Conservation (phyloP, 2,113 vertebrate genomes). For the Australoheros scitulus region DNA sequence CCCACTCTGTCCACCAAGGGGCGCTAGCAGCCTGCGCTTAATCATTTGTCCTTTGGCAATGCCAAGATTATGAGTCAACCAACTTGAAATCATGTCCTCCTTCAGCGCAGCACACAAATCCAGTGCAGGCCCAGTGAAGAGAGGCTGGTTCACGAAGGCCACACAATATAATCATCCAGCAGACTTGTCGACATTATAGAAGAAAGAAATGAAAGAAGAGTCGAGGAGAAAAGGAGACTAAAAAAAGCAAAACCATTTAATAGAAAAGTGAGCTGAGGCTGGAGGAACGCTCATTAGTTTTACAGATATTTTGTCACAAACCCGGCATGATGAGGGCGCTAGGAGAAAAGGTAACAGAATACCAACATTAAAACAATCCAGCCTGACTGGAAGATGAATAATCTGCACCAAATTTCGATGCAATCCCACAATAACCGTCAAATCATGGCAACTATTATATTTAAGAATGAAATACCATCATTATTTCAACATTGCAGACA, state of each 20-base stretch:
- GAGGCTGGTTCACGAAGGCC: background rate
- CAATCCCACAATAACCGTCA: background rate
- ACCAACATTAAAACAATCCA: no score
- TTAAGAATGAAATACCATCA: background rate
- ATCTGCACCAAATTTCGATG: background rate
- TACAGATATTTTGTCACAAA: background rate
- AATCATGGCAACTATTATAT: background rate
- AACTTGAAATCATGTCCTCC: slow-evolving; percentile 41
- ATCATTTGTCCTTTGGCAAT: slow-evolving; percentile 16
- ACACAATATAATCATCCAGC: background rate
- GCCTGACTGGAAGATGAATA: background rate
- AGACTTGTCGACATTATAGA: background rate
- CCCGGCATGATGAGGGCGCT: background rate
- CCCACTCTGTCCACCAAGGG: slow-evolving; percentile 50
- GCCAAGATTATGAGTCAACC: slow-evolving; percentile 50
- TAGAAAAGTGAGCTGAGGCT: background rate
- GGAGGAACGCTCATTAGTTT: background rate
- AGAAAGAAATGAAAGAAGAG: background rate
- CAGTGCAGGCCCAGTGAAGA: background rate
- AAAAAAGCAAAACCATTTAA: background rate
- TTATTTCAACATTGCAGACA: background rate
- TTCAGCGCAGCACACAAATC: slow-evolving; percentile 3
- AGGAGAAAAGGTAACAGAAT: no score
- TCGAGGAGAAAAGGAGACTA: background rate
- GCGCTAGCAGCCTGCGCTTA: slow-evolving; percentile 29